phyloP scores from a whole-genome alignment of 2,113 vertebrate genomes.

The Scomber colias region DNA sequence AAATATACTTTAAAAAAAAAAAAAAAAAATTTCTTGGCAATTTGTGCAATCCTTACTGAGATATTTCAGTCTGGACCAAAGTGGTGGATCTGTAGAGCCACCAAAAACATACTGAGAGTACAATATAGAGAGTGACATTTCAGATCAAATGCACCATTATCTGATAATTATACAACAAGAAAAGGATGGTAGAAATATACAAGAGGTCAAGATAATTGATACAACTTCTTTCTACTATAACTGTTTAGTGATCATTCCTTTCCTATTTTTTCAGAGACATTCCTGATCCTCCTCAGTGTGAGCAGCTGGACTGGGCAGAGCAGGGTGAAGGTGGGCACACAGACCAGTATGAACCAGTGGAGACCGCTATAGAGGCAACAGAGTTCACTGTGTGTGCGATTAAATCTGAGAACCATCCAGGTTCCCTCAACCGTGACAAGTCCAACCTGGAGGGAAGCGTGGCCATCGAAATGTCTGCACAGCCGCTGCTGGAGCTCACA shows the following conservation, averaged over 20 bases:
- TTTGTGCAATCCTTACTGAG: no score
- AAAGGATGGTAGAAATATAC: no score
- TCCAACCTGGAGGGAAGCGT: conserved; percentile 70
- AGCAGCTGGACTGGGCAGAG: conserved; percentile 70
- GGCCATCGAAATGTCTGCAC: conserved; percentile 81
- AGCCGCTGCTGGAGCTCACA: conserved; percentile 83
- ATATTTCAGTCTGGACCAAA: no score
- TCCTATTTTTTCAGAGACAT: conserved; percentile 48
- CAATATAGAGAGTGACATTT: background rate
- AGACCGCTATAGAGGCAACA: conserved; percentile 66
- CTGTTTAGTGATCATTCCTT: background rate
- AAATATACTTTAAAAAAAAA: no score
- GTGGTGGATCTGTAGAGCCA: no score
- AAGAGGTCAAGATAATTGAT: background rate
- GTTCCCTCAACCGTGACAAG: conserved; percentile 76
- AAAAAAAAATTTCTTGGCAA: no score
- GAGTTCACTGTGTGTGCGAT: conserved; percentile 67
- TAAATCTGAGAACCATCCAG: conserved; percentile 73
- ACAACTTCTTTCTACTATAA: background rate
- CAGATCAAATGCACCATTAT: background rate
- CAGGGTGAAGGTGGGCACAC: conserved; percentile 37
- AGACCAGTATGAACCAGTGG: conserved; percentile 60
- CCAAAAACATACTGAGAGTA: no score
- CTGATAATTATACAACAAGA: no score
- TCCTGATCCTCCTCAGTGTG: conserved; percentile 66